These are phyloP conservation scores for Pardosa pseudoannulata DNA, from an alignment of 2,888 invertebrate species.

Conservation along the genomic window DNA sequence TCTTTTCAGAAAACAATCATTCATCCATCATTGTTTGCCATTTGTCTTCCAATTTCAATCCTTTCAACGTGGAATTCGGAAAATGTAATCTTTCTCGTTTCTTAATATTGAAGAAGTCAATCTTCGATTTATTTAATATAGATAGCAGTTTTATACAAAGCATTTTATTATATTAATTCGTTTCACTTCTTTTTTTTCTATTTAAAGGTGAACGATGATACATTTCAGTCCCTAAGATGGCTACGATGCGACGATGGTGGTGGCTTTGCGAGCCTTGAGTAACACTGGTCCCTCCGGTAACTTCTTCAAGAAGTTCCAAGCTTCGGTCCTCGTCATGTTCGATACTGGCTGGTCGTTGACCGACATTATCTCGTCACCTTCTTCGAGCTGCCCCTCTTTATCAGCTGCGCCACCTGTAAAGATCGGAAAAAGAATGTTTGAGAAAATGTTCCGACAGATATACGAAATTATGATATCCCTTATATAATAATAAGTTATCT, in stretches of 20 bases:
- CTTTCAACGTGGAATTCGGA: too few species aligned
- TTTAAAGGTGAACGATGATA: too few species aligned
- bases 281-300: slow-evolving; percentile 89
- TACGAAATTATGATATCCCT: too few species aligned
- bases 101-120: too few species aligned
- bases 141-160: neutral
- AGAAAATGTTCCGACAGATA: too few species aligned
- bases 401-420: slow-evolving; percentile 91
- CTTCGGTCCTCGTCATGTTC: slow-evolving; percentile 92
- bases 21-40: too few species aligned
- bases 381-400: slow-evolving; percentile 87
- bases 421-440: slow-evolving; percentile 9
- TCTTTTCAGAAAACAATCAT: too few species aligned
- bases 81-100: too few species aligned
- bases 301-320: slow-evolving; percentile 94
- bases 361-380: slow-evolving; percentile 90
- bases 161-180: neutral
- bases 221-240: neutral
- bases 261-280: slow-evolving; percentile 79
- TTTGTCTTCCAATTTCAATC: too few species aligned
- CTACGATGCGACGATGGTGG: slow-evolving; percentile 26
- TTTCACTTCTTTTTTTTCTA: neutral
- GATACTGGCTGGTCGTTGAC: slow-evolving; percentile 89
- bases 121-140: too few species aligned
- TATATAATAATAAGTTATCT: too few species aligned